A percentile compares a stretch with the other conserved stretches of the same genome.
Evolutionary conservation across 2,888 invertebrate species (phyloP).

Genomic region (Silvanus unidentatus): DNA sequence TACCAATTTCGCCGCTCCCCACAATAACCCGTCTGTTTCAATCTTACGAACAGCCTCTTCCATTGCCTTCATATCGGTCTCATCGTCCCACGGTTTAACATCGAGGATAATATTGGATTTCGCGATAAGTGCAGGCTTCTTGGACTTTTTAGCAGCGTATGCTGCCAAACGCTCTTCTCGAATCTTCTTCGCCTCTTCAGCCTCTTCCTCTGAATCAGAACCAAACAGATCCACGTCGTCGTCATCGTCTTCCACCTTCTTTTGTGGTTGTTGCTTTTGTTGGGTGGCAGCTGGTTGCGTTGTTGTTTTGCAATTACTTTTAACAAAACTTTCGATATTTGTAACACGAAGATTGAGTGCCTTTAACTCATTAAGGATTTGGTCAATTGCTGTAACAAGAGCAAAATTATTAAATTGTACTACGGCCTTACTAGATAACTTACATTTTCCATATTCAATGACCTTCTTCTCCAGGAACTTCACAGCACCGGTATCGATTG

Average conservation of each 20-base stretch:
- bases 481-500: slow-evolving; percentile 32
- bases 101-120: slow-evolving; percentile 93
- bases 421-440: no score
- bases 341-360: slow-evolving; percentile 26
- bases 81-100: slow-evolving; percentile 90
- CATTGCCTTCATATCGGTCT: slow-evolving; percentile 84
- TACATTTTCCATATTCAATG: slow-evolving; percentile 35
- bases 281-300: no score
- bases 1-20: slow-evolving; percentile 90
- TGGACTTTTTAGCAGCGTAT: slow-evolving; percentile 87
- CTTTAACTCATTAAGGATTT: slow-evolving; percentile 25
- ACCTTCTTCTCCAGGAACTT: slow-evolving; percentile 39
- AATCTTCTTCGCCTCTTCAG: slow-evolving; percentile 66
- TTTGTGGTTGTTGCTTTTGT: no score
- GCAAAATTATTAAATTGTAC: no score
- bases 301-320: no score
- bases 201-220: slow-evolving; percentile 74
- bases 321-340: slow-evolving; percentile 25
- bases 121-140: slow-evolving; percentile 84
- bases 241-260: slow-evolving; percentile 48
- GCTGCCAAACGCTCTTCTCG: slow-evolving; percentile 81
- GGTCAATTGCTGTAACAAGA: slow-evolving; percentile 27
- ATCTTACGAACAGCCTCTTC: slow-evolving; percentile 76
- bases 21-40: slow-evolving; percentile 77
- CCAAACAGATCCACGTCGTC: slow-evolving; percentile 78